These are phyloP conservation scores for Polyommatus icarus DNA, from an alignment of 2,888 invertebrate genomes.

Conservation along the genomic window DNA sequence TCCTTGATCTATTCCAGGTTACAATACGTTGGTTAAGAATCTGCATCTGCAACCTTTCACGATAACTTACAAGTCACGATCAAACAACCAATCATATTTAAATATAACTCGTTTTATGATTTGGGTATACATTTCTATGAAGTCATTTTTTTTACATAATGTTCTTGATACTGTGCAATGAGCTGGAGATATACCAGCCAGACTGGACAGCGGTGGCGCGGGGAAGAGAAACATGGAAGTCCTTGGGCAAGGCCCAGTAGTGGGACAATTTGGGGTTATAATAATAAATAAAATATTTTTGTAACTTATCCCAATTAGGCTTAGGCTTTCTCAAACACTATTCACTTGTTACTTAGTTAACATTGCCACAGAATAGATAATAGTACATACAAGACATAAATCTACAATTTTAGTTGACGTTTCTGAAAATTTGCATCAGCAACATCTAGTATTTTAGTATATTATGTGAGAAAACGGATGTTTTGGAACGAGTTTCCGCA, in stretches of 20 bases:
- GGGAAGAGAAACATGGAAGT: no score
- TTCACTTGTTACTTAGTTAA: background rate
- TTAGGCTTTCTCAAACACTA: background rate
- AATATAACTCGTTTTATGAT: background rate
- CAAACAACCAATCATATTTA: slow-evolving; percentile 2
- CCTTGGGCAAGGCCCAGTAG: no score
- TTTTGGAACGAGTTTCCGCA: slow-evolving; percentile 49
- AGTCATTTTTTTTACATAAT: background rate
- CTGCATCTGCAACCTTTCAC: slow-evolving; percentile 49
- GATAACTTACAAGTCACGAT: slow-evolving; percentile 45
- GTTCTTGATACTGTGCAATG: background rate
- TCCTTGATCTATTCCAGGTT: slow-evolving; percentile 62
- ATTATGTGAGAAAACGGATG: slow-evolving; percentile 44
- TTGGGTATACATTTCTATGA: background rate
- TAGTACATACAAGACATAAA: no score
- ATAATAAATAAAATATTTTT: no score
- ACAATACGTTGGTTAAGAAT: slow-evolving; percentile 42
- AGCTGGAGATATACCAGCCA: no score
- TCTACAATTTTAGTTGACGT: background rate
- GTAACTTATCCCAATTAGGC: no score
- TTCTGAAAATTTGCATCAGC: background rate
- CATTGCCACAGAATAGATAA: no score
- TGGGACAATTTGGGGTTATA: no score
- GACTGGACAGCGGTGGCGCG: no score
- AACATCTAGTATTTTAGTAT: slow-evolving; percentile 14